A percentile compares a stretch with the other conserved stretches of the same genome.
These are phyloP conservation scores for Brotula barbata DNA, from an alignment of 2,797 vertebrate species.

Conservation along the genomic window DNA sequence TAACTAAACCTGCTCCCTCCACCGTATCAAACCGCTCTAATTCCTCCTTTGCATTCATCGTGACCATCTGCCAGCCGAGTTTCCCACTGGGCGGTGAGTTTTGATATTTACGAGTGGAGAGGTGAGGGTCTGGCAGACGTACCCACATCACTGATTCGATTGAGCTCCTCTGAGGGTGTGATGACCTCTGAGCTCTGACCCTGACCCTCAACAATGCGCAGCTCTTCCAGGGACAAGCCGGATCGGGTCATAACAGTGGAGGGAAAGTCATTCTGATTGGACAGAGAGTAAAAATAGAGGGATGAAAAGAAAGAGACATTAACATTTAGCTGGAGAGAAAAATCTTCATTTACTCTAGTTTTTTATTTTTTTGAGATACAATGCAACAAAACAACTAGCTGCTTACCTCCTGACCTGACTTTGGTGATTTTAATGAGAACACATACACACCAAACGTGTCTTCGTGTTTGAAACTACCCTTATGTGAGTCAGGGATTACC, in stretches of 20 bases:
- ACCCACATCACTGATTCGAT: conserved; percentile 92
- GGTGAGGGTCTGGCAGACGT: conserved; percentile 60
- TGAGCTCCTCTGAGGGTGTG: conserved; percentile 93
- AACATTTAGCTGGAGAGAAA: conserved; percentile 30
- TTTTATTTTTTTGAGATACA: no score
- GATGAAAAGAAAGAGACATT: conserved; percentile 21
- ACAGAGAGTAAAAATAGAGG: background rate
- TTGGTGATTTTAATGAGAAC: background rate
- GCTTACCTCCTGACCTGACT: no score
- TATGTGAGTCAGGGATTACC: conserved; percentile 74
- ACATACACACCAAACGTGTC: background rate
- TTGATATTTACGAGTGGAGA: conserved; percentile 43
- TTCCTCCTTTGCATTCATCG: conserved; percentile 41
- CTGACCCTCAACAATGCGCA: conserved; percentile 97
- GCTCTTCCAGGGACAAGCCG: conserved; percentile 92
- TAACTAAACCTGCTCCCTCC: conserved; percentile 41
- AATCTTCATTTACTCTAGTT: no score
- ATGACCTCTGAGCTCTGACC: conserved; percentile 93
- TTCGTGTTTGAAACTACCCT: conserved; percentile 24
- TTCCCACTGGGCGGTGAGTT: conserved; percentile 27
- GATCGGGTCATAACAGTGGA: conserved; percentile 87
- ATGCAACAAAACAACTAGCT: conserved; percentile 2
- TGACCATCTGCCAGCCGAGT: conserved; percentile 67
- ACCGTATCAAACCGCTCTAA: conserved; percentile 1
- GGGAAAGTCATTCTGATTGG: conserved; percentile 86